phyloP scores from a whole-genome alignment of 1,140 invertebrate genomes.

The Oryctes rhinoceros region DNA sequence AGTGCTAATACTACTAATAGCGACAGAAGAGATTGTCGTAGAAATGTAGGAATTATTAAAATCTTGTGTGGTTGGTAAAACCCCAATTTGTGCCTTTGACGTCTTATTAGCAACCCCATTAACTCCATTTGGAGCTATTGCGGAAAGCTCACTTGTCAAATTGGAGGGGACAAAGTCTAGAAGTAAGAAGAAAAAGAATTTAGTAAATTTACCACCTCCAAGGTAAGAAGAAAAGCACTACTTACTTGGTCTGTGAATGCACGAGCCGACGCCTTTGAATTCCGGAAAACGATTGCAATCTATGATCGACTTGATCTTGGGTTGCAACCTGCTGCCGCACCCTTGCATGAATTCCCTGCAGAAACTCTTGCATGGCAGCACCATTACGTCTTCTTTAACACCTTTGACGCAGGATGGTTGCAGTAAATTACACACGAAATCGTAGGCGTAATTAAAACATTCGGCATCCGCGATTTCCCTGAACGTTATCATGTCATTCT shows the following conservation, averaged over 20 bases:
- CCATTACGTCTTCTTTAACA: conserved; percentile 65
- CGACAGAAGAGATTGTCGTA: background rate
- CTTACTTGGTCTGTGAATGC: conserved; percentile 78
- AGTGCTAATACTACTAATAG: background rate
- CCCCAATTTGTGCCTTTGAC: conserved; percentile 24
- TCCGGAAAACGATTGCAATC: conserved; percentile 85
- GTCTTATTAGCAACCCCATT: background rate
- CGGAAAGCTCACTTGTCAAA: conserved; percentile 21
- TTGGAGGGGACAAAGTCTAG: conserved; percentile 37
- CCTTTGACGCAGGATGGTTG: conserved; percentile 77
- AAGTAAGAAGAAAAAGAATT: conserved; percentile 38
- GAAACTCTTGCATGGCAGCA: conserved; percentile 82
- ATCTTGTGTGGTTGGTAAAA: background rate
- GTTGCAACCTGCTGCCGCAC: conserved; percentile 78
- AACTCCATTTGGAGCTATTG: background rate
- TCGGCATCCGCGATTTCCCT: conserved; percentile 87
- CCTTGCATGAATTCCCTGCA: conserved; percentile 85
- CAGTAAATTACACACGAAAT: conserved; percentile 85
- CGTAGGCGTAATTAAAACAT: conserved; percentile 83
- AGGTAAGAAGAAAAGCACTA: background rate
- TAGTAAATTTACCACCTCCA: conserved; percentile 10
- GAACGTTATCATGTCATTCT: conserved; percentile 82
- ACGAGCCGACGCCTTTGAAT: conserved; percentile 75
- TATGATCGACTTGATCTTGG: conserved; percentile 73
- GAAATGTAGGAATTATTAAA: conserved; percentile 1